phyloP scores from a whole-genome alignment of 2,113 vertebrate genomes.

The Crotalus tigris region DNA sequence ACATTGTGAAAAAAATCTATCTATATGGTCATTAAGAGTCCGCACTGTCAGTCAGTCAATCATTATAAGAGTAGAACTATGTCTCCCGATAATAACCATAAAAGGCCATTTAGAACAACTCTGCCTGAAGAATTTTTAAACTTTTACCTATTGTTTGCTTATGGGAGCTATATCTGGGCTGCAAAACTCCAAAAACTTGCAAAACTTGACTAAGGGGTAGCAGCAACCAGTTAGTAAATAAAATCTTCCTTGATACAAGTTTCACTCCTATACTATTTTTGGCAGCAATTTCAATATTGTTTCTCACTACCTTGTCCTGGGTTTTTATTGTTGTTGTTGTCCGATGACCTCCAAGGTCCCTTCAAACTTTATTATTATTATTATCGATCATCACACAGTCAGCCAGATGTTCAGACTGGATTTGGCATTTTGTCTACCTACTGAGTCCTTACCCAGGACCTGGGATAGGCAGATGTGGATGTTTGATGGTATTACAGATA shows the following conservation, averaged over 20 bases:
- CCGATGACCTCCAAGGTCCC: no score
- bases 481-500: no score
- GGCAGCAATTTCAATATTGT: background rate
- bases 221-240: background rate
- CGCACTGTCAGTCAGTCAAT: background rate
- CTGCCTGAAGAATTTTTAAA: background rate
- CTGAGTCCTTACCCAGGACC: no score
- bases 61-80: background rate
- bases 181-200: background rate
- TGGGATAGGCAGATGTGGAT: no score
- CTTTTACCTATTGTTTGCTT: background rate
- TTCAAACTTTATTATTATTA: no score
- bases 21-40: background rate
- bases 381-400: no score
- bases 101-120: background rate
- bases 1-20: background rate
- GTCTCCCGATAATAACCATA: background rate
- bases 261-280: background rate
- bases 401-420: no score
- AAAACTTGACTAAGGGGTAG: background rate
- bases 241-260: background rate
- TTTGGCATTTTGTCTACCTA: no score
- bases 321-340: background rate
- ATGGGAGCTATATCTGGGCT: background rate
- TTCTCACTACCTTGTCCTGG: background rate